A percentile compares a stretch with the other conserved stretches of the same genome.
Evolutionary conservation across 2,113 vertebrate genomes (phyloP).

Genomic region (Clupea harengus): DNA sequence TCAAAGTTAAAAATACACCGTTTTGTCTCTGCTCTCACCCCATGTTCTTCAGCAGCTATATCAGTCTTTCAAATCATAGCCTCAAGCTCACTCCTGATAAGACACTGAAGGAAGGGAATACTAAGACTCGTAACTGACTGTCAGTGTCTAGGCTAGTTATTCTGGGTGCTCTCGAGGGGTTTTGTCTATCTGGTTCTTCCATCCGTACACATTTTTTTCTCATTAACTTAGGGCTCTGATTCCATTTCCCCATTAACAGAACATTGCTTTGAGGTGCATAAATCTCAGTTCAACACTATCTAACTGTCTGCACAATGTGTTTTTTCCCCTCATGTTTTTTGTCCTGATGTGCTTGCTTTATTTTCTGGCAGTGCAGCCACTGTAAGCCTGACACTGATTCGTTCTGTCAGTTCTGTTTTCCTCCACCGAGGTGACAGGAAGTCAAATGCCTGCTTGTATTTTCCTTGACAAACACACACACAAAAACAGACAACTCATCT

Average conservation of each 20-base stretch:
- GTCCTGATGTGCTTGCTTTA: slow-evolving; percentile 10
- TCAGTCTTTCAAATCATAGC: neutral
- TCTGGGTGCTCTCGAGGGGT: neutral
- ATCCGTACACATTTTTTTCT: neutral
- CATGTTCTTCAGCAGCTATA: neutral
- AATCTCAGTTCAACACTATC: neutral
- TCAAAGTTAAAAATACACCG: neutral
- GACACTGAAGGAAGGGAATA: neutral
- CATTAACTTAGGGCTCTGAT: neutral
- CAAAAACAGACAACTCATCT: neutral
- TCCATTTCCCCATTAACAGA: neutral
- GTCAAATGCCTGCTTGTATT: slow-evolving; percentile 19
- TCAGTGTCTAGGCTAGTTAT: neutral
- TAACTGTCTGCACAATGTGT: neutral
- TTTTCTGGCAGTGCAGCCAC: neutral
- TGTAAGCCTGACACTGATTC: slow-evolving; percentile 5
- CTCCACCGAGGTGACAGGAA: slow-evolving; percentile 11
- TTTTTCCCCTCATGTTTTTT: neutral
- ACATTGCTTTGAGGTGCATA: neutral
- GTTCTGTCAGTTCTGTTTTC: slow-evolving; percentile 14
- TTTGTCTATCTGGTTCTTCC: neutral
- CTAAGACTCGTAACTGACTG: neutral
- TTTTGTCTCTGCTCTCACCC: neutral
- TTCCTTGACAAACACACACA: neutral
- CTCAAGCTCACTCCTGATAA: neutral